Percentiles rank a stretch among this genome's conserved stretches.
These are phyloP conservation scores for Anthoscopus minutus DNA, from an alignment of 2,113 vertebrate species.

Conservation along the genomic window DNA sequence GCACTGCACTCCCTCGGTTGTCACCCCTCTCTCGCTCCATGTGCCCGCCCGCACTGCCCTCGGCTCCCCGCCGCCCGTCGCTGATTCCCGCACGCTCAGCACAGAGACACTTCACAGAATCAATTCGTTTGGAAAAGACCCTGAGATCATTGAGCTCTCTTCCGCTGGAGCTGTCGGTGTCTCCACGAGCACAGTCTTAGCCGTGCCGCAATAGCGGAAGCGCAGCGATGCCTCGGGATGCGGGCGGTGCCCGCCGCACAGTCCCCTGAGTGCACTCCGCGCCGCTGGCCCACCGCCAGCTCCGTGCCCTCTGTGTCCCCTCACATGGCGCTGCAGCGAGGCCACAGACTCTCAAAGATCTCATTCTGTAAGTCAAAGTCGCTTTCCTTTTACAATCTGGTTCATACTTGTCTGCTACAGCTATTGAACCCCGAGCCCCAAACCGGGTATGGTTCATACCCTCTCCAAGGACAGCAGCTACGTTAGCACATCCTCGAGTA, in stretches of 20 bases:
- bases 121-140: neutral
- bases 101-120: neutral
- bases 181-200: neutral
- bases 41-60: neutral
- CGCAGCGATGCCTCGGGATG: neutral
- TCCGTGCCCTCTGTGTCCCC: neutral
- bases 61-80: neutral
- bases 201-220: neutral
- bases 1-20: fast-evolving
- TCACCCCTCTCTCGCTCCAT: neutral
- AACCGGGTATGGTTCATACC: fast-evolving
- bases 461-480: neutral
- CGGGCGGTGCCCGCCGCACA: neutral
- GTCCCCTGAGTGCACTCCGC: neutral
- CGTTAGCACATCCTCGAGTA: neutral
- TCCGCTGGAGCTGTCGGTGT: neutral
- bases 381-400: too few relatives aligned
- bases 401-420: fast-evolving
- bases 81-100: neutral
- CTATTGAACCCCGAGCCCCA: fast-evolving
- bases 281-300: neutral
- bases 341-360: fast-evolving
- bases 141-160: neutral
- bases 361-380: neutral
- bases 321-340: fast-evolving